These are phyloP conservation scores for Pseudonaja textilis DNA, from an alignment of 2,113 vertebrate genomes.

Conservation along the genomic window DNA sequence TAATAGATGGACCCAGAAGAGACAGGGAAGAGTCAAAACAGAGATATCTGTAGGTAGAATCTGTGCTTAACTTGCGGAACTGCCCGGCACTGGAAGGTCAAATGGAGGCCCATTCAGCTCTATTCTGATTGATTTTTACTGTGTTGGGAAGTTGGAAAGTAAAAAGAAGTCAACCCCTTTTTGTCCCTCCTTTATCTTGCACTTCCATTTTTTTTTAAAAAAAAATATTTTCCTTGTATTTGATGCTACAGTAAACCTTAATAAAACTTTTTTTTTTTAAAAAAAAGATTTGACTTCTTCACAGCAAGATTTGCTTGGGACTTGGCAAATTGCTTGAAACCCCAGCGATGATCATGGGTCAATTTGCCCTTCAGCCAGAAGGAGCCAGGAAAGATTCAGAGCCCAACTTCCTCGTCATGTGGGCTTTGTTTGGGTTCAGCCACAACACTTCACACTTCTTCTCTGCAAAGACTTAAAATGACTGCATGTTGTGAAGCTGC, in stretches of 20 bases:
- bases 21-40: background rate
- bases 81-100: no score
- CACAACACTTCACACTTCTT: background rate
- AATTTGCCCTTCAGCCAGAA: background rate
- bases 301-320: background rate
- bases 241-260: background rate
- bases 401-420: background rate
- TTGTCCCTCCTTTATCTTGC: background rate
- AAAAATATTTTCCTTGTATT: no score
- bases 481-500: background rate
- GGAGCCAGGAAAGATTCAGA: background rate
- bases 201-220: background rate
- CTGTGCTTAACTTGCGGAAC: background rate
- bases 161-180: no score
- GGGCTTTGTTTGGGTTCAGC: background rate
- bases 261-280: background rate
- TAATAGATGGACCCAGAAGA: background rate
- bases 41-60: background rate
- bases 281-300: background rate
- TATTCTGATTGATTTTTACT: background rate
- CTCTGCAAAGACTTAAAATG: background rate
- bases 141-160: no score
- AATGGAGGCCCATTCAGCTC: no score
- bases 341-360: background rate
- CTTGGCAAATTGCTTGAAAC: background rate